Percentiles rank a stretch among this genome's conserved stretches.
phyloP scores from a whole-genome alignment of 2,113 vertebrate species.

The Neomonachus schauinslandi region DNA sequence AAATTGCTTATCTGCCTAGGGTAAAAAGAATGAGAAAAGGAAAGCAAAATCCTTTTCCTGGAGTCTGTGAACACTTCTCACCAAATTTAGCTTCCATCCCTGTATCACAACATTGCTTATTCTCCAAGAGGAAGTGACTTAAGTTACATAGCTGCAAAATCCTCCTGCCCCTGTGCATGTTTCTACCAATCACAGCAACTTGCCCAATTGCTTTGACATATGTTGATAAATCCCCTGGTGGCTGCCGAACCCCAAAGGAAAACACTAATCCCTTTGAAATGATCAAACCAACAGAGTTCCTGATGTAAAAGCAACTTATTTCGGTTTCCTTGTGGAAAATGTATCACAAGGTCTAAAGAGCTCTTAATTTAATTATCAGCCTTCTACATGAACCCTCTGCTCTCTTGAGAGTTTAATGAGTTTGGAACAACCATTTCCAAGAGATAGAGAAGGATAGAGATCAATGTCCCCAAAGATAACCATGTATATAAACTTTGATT shows the following conservation, averaged over 20 bases:
- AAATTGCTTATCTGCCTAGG: neutral
- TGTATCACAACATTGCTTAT: neutral
- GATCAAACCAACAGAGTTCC: conserved; percentile 47
- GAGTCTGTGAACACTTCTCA: conserved; percentile 19
- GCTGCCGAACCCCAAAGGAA: conserved; percentile 5
- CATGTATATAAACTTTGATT: conserved; percentile 37
- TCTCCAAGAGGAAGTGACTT: conserved; percentile 15
- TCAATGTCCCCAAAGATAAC: conserved; percentile 73
- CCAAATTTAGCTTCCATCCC: neutral
- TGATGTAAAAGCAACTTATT: conserved; percentile 75
- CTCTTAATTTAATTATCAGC: conserved; percentile 84
- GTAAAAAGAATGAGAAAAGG: neutral
- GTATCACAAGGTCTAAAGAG: conserved; percentile 82
- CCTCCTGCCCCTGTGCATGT: neutral
- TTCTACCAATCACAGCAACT: conserved; percentile 35
- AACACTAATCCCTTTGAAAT: conserved; percentile 36
- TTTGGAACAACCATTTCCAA: conserved; percentile 80
- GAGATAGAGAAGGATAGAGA: conserved; percentile 71
- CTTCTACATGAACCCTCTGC: conserved; percentile 76
- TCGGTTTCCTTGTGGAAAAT: conserved; percentile 80
- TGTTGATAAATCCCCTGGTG: conserved; percentile 12
- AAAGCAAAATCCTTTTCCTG: neutral
- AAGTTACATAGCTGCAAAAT: conserved; percentile 9
- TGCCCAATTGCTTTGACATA: conserved; percentile 50
- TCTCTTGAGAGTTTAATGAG: conserved; percentile 81